Conservation (phyloP, 2,888 invertebrate species). For the Drosophila paracracens region DNA sequence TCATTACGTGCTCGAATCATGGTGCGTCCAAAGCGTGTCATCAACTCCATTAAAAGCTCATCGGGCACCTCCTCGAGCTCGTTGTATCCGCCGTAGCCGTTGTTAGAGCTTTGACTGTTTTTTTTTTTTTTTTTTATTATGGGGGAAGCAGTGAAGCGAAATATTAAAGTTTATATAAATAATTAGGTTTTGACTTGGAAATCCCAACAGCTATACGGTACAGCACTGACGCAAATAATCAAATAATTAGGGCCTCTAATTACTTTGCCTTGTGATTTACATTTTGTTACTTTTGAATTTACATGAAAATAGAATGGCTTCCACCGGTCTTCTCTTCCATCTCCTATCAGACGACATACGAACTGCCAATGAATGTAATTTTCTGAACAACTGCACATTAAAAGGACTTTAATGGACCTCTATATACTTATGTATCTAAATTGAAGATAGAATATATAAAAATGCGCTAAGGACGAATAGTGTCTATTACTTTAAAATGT, state of each 20-base stretch:
- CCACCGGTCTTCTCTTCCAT: background rate
- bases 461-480: background rate
- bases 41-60: slow-evolving; percentile 90
- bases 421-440: background rate
- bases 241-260: slow-evolving; percentile 46
- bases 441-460: background rate
- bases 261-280: slow-evolving; percentile 40
- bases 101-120: slow-evolving; percentile 78
- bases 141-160: slow-evolving; percentile 63
- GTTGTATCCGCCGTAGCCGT: slow-evolving; percentile 84
- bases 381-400: slow-evolving; percentile 38
- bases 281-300: slow-evolving; percentile 34
- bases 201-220: slow-evolving; percentile 9
- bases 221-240: slow-evolving; percentile 22
- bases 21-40: slow-evolving; percentile 91
- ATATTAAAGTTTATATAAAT: slow-evolving; percentile 65
- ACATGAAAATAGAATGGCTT: slow-evolving; percentile 41
- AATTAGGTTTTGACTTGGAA: slow-evolving; percentile 44
- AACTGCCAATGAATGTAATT: slow-evolving; percentile 44
- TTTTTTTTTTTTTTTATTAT: background rate
- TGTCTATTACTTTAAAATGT: background rate
- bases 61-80: slow-evolving; percentile 91
- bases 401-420: background rate
- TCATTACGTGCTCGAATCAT: slow-evolving; percentile 92
- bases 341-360: background rate